Evolutionary conservation across 2,113 vertebrate genomes (phyloP), one percentile per base, ranked within the genome.

Genomic region (Nycticryphes semicollaris): DNA sequence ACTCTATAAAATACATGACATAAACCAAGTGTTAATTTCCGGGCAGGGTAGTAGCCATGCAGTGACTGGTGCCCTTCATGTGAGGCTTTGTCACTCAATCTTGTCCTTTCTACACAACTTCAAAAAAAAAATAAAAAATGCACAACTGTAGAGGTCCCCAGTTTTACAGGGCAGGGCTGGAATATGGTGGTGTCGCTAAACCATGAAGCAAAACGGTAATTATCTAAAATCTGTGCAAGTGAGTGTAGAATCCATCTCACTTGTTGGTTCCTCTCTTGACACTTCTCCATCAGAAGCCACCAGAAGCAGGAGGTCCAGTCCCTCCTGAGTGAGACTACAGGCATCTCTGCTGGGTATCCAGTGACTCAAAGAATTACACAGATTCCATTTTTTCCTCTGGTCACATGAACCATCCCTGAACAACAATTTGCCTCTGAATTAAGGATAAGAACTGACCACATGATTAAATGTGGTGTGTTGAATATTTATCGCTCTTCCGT

Each of bases 381-480:
- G 9, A 56, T 72, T 56, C 45, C 9, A 16, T 28, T 54, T 17
- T 6, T 67, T 73, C 14, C 56, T 51, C 7, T 14, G 39, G 18
- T 69, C 15, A 5, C 4, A 4, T 24, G 27, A 82, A 66, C 35
- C 24, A 19, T 8, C 37, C 6, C 62, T 82, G 45, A 82, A 12
- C 14, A 79, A 48, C 20, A 77, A 3, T 28, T 79, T 48, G 30
- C 10, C 27, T 76, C 74, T 45, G 48, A 82, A 39, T 47, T 17
- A 28, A 0, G 0, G 54, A 14, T 27, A 48, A 37, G 41, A 90
- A 23, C 39, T 4, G 0, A 45, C 50, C 18, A 20, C 25, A 5
- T 48, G 30, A 30, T 35, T 48, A 82, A 79, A 64, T 14, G 18
- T 7, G 5, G 8, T 28, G 13, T 4, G 4, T 48, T 72, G 35